Evolutionary conservation across 2,113 vertebrate species (phyloP).

Genomic region (Aplodontia rufa): DNA sequence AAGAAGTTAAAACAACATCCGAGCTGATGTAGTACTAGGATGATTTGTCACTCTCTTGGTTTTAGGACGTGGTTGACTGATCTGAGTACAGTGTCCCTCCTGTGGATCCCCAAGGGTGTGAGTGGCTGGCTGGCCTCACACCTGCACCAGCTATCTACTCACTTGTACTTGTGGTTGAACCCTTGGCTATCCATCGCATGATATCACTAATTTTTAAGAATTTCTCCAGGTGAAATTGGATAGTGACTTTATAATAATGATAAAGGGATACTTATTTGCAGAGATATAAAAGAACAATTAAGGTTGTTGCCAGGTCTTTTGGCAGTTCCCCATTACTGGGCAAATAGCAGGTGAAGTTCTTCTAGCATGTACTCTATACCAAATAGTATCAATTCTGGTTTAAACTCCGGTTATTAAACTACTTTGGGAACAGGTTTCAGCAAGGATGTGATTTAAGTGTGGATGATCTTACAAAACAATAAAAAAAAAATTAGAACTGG

Average conservation of each 20-base stretch:
- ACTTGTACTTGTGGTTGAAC: neutral
- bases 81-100: neutral
- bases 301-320: neutral
- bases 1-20: neutral
- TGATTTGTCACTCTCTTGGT: neutral
- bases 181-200: neutral
- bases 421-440: neutral
- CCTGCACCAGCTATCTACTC: rapidly evolving
- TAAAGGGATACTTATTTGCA: neutral
- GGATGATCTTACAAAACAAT: neutral
- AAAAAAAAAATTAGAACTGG: neutral
- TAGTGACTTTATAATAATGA: neutral
- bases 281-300: neutral
- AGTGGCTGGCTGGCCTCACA: too few relatives aligned
- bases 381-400: neutral
- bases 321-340: neutral
- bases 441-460: neutral
- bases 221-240: neutral
- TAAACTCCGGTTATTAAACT: neutral
- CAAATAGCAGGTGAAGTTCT: neutral
- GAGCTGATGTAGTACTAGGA: neutral
- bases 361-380: neutral
- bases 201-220: neutral
- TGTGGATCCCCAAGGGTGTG: rapidly evolving
- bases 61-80: neutral